Base-by-base conservation (phyloP, 23 tunicate genomes). In the Ciona savignyi region DNA sequence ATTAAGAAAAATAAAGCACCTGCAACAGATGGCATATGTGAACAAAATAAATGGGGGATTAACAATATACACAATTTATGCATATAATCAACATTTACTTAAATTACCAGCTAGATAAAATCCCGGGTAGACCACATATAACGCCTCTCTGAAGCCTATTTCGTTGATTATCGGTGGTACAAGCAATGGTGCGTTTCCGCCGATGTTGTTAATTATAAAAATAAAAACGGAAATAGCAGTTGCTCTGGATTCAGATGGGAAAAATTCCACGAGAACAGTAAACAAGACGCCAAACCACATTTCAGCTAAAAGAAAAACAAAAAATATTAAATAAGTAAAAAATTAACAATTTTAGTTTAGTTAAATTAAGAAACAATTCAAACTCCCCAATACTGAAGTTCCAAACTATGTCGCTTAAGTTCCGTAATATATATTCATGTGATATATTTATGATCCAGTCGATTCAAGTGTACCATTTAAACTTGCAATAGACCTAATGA, bases 241-340 rank as follows among this genome's bases (percentile, higher is more conserved):
- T 22, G 96, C 63, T 21, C 96, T 77, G 2, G 61, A 31, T 56
- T 69, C 64, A 4, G 72, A 35, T 1, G 89, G 96, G 63, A 83
- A 79, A 25, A 78, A 70, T 68, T 89, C 96, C 28, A 89, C 89
- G 2, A 89, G 73, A 6, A 89, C 81, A 24, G 96, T 89, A 63
- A 89, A 83, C 31, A 83, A 34, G 32, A 89, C 78, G 1, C 96
- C 96, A 70, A 83, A 89, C 96, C 96, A 89, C 96, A 89, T 89
- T 60, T 89, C 96, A 69, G 96, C 96, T 89, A 78, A 30, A 77
- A 65, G n/a, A n/a, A n/a, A n/a, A n/a, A n/a, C n/a, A n/a, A n/a
- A n/a, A n/a, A 42, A 42, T 42, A 42, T 42, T 42, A 42, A 42
- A 42, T 6, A 15, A 42, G 15, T 6, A 42, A n/a, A n/a, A n/a